A percentile compares a stretch with the other conserved stretches of the same genome.
phyloP scores from a whole-genome alignment of 2,888 invertebrate species.

The Molorchus minor region DNA sequence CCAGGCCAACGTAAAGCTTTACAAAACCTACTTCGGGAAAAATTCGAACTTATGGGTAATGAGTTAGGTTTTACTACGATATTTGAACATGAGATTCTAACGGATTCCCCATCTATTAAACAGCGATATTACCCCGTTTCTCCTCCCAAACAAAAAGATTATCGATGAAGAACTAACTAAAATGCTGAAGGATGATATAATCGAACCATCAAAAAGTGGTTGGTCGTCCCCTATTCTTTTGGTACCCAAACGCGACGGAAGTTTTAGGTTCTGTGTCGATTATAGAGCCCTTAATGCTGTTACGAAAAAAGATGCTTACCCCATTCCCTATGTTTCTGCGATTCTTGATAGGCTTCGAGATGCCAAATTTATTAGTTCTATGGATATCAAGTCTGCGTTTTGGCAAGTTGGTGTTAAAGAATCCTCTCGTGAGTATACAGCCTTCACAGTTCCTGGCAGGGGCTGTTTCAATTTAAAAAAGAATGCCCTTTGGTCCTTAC shows the following conservation, averaged over 20 bases:
- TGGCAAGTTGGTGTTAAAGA: slow-evolving; percentile 21
- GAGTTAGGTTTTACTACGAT: background rate
- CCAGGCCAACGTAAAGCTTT: background rate
- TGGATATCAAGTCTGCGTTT: slow-evolving; percentile 19
- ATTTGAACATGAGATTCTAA: background rate
- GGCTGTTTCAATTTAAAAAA: slow-evolving; percentile 25
- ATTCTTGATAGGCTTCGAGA: slow-evolving; percentile 25
- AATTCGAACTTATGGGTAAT: background rate
- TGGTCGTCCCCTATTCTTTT: slow-evolving; percentile 25
- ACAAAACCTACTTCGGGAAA: background rate
- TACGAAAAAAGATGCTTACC: slow-evolving; percentile 23
- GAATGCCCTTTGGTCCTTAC: slow-evolving; percentile 25
- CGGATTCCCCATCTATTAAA: slow-evolving; percentile 14
- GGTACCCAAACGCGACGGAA: slow-evolving; percentile 17
- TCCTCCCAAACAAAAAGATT: slow-evolving; percentile 16
- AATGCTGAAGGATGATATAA: slow-evolving; percentile 16
- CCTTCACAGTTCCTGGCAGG: slow-evolving; percentile 18
- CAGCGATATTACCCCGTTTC: slow-evolving; percentile 22
- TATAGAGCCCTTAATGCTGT: slow-evolving; percentile 18
- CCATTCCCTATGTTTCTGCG: slow-evolving; percentile 23
- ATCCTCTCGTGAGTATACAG: slow-evolving; percentile 21
- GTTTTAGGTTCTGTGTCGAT: slow-evolving; percentile 23
- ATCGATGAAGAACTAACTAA: slow-evolving; percentile 11
- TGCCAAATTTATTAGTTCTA: slow-evolving; percentile 23
- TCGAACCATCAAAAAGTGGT: slow-evolving; percentile 24